phyloP scores from a whole-genome alignment of 2,113 vertebrate species.

The Oncorhynchus tshawytscha region DNA sequence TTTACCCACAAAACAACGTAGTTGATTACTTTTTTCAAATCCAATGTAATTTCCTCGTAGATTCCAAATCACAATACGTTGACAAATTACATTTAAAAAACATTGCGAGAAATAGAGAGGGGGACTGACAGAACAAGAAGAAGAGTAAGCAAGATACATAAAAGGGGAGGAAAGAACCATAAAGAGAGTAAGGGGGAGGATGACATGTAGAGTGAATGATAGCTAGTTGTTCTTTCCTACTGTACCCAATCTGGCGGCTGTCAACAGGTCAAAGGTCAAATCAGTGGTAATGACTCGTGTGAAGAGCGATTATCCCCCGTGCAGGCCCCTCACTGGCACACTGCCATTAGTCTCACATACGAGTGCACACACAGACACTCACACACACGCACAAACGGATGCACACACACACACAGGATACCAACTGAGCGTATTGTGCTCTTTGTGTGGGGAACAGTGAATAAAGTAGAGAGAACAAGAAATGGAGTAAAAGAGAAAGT shows the following conservation, averaged over 20 bases:
- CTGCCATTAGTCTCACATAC: neutral
- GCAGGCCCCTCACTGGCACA: slow-evolving; percentile 29
- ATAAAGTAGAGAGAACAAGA: neutral
- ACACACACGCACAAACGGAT: neutral
- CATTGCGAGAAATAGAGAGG: neutral
- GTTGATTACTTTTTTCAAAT: no score
- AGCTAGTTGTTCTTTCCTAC: slow-evolving; percentile 7
- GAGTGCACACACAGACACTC: neutral
- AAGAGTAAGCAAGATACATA: neutral
- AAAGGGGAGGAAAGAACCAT: neutral
- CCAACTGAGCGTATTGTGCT: neutral
- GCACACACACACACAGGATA: slow-evolving; percentile 10
- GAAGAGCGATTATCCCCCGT: slow-evolving; percentile 59
- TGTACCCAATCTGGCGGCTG: slow-evolving; percentile 17
- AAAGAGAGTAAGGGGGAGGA: neutral
- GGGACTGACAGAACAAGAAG: neutral
- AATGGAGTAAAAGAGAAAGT: neutral
- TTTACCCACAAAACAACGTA: no score
- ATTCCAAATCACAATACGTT: no score
- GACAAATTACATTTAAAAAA: no score
- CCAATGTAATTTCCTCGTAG: no score
- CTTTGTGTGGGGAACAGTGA: neutral
- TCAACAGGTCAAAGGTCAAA: slow-evolving; percentile 51
- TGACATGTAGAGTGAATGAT: neutral
- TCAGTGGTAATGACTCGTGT: slow-evolving; percentile 61